A percentile compares a stretch with the other conserved stretches of the same genome.
These are phyloP conservation scores for Cosmia trapezina DNA, from an alignment of 2,888 invertebrate genomes.

Conservation along the genomic window DNA sequence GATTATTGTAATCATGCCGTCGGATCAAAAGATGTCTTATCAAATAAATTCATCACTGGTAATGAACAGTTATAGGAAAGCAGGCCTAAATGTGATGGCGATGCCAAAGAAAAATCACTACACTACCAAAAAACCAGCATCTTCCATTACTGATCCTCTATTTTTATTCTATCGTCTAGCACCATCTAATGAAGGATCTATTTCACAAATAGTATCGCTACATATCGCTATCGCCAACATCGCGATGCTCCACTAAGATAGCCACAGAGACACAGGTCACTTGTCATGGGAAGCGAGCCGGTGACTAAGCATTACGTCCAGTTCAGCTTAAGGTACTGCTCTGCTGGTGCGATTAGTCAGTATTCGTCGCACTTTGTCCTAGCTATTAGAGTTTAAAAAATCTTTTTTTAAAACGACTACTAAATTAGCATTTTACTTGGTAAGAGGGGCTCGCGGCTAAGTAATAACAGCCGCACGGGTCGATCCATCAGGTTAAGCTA, in stretches of 20 bases:
- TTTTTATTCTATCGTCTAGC: not conserved
- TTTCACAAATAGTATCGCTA: slow-evolving; percentile 46
- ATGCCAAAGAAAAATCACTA: not conserved
- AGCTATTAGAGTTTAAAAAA: not conserved
- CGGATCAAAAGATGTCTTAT: not conserved
- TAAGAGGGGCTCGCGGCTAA: no score
- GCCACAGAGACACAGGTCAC: slow-evolving; percentile 67
- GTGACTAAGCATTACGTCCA: slow-evolving; percentile 73
- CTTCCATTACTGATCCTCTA: not conserved
- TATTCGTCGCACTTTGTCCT: not conserved
- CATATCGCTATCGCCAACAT: slow-evolving; percentile 57
- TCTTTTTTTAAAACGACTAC: not conserved
- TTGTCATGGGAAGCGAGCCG: slow-evolving; percentile 78
- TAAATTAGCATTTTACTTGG: not conserved
- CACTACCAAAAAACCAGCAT: not conserved
- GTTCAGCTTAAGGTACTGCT: slow-evolving; percentile 68
- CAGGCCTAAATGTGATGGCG: not conserved
- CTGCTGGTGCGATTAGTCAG: slow-evolving; percentile 31
- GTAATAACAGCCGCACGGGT: no score
- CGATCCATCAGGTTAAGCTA: no score
- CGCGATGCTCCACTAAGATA: slow-evolving; percentile 69
- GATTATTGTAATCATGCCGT: no score
- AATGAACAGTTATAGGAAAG: not conserved
- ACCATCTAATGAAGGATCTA: slow-evolving; percentile 38
- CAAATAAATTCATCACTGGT: not conserved